These are phyloP conservation scores for Microctonus aethiopoides DNA, from an alignment of 2,888 invertebrate genomes.

Conservation along the genomic window DNA sequence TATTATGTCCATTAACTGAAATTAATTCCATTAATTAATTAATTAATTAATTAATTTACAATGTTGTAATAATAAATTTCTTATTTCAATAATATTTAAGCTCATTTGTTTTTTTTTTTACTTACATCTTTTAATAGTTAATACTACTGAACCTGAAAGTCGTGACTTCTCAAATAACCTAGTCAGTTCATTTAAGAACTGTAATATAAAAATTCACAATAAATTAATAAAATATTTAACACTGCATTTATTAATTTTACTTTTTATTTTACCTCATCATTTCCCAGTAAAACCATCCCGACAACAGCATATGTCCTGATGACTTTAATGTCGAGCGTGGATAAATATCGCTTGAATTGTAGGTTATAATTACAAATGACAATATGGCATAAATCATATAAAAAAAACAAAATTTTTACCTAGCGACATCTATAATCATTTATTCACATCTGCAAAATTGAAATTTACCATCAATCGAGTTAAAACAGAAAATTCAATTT, in stretches of 20 bases:
- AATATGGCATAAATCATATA: not conserved
- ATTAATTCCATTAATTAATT: constrained; percentile 37
- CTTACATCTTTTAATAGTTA: constrained; percentile 96
- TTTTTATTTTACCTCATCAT: constrained; percentile 72
- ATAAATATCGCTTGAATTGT: constrained; percentile 24
- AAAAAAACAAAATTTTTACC: not conserved
- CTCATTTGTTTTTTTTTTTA: too few species aligned
- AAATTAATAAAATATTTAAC: constrained; percentile 3
- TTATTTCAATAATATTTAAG: constrained; percentile 21
- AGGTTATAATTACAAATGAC: constrained; percentile 40
- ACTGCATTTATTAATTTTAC: constrained; percentile 19
- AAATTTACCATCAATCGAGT: constrained; percentile 7
- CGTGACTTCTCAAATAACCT: constrained; percentile 90
- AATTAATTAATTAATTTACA: not conserved
- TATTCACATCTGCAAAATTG: not conserved
- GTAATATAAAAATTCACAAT: constrained; percentile 62
- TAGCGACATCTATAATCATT: not conserved
- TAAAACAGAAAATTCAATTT: not conserved
- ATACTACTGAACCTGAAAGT: constrained; percentile 80
- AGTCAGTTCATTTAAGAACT: constrained; percentile 87
- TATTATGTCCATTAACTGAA: constrained; percentile 83
- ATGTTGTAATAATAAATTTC: constrained; percentile 5
- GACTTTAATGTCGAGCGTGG: constrained; percentile 44
- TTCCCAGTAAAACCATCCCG: constrained; percentile 76
- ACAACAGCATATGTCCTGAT: constrained; percentile 58